Conservation (phyloP, 2,113 vertebrate genomes). For the Aythya baeri region DNA sequence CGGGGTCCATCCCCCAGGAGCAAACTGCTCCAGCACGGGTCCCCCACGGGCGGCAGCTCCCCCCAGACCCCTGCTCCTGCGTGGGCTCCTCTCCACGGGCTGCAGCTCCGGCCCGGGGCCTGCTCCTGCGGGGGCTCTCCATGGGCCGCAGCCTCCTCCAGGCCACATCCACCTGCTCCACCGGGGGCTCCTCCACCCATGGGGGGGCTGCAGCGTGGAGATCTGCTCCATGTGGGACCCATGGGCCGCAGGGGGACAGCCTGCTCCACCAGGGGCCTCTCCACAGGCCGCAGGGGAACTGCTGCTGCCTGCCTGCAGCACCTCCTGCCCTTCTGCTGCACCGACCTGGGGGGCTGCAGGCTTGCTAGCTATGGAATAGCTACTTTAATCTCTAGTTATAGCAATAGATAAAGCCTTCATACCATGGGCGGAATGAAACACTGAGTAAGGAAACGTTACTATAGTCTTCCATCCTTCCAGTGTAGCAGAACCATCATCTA, state of each 20-base stretch:
- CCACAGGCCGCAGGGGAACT: too few species aligned
- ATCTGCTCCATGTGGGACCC: background rate
- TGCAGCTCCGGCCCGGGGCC: background rate
- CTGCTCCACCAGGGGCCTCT: too few species aligned
- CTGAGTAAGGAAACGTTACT: background rate
- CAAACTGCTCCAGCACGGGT: background rate
- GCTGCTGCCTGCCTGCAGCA: background rate
- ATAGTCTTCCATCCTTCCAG: background rate
- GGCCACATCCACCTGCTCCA: background rate
- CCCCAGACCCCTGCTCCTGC: background rate
- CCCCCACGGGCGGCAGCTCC: background rate
- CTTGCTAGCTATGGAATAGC: background rate
- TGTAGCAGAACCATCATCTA: background rate
- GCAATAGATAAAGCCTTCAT: background rate
- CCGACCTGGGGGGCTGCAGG: background rate
- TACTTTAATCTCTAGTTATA: background rate
- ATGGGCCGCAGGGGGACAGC: background rate
- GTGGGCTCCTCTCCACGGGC: background rate
- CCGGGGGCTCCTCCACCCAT: background rate
- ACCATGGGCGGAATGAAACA: accelerated
- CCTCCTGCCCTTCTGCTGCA: background rate
- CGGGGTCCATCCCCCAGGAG: background rate
- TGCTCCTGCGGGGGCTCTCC: background rate
- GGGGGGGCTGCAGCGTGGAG: background rate
- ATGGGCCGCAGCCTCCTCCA: background rate